These are phyloP conservation scores for Magallana nippona DNA, from an alignment of 2,888 invertebrate genomes.

Conservation along the genomic window DNA sequence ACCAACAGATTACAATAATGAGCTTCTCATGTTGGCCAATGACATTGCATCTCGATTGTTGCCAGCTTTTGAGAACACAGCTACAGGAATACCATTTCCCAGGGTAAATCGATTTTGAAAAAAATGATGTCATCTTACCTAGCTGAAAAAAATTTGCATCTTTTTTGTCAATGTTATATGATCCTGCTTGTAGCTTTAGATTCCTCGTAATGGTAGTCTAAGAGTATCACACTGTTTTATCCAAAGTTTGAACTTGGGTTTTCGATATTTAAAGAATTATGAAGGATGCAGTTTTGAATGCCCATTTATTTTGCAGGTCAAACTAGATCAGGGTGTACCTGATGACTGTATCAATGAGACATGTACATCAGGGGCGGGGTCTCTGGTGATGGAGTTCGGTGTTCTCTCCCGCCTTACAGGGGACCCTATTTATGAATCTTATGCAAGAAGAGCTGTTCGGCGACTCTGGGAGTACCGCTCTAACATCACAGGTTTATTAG, in stretches of 20 bases:
- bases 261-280: neutral
- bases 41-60: constrained; percentile 83
- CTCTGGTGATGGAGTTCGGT: constrained; percentile 84
- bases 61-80: constrained; percentile 84
- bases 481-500: constrained; percentile 83
- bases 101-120: constrained; percentile 67
- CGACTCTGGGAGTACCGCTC: constrained; percentile 83
- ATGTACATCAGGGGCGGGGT: constrained; percentile 85
- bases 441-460: constrained; percentile 82
- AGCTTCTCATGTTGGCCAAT: constrained; percentile 83
- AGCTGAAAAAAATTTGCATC: neutral
- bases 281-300: too few relatives aligned
- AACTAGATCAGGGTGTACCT: constrained; percentile 82
- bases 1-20: constrained; percentile 82
- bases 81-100: constrained; percentile 83
- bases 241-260: too few relatives aligned
- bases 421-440: constrained; percentile 84
- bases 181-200: too few relatives aligned
- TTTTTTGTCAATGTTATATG: neutral
- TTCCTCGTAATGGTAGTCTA: too few relatives aligned
- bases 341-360: constrained; percentile 82
- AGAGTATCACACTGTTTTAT: too few relatives aligned
- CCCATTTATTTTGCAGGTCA: constrained; percentile 80
- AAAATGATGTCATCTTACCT: neutral
- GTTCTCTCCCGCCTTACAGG: constrained; percentile 83